Conservation (phyloP, 2,888 invertebrate genomes). For the Lymantria dispar region DNA sequence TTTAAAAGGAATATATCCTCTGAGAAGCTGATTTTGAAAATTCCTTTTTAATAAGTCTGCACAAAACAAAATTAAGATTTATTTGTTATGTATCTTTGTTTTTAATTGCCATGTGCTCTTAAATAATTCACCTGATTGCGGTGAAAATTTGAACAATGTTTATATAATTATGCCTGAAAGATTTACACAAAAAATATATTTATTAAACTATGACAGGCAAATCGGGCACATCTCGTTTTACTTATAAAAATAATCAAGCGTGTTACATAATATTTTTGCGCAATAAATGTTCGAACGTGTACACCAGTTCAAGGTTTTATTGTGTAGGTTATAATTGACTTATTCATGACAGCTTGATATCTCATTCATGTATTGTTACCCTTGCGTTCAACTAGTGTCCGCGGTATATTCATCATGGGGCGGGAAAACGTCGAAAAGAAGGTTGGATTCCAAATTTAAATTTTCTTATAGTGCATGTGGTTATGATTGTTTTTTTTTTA, state of each 20-base stretch:
- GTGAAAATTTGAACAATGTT: too few species aligned
- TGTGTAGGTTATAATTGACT: not conserved
- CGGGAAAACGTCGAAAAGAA: conserved; percentile 42
- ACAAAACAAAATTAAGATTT: too few species aligned
- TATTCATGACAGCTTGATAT: not conserved
- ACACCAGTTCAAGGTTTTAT: conserved; percentile 25
- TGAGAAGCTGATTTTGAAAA: too few species aligned
- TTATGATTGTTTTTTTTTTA: too few species aligned
- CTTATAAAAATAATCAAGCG: not conserved
- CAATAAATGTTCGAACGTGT: conserved; percentile 9
- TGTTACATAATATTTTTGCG: conserved; percentile 1
- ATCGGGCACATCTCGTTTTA: not conserved
- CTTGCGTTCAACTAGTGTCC: not conserved
- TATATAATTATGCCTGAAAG: not conserved
- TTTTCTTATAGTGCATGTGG: not conserved
- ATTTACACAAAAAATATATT: not conserved
- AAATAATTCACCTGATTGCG: too few species aligned
- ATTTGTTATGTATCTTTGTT: too few species aligned
- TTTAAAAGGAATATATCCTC: too few species aligned
- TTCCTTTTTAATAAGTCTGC: too few species aligned
- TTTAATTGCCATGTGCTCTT: too few species aligned
- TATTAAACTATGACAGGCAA: not conserved
- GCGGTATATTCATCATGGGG: conserved; percentile 27
- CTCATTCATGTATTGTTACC: not conserved
- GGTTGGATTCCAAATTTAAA: conserved; percentile 27